Evolutionary conservation across 1,140 invertebrate species (phyloP).

Genomic region (Bombus pascuorum): DNA sequence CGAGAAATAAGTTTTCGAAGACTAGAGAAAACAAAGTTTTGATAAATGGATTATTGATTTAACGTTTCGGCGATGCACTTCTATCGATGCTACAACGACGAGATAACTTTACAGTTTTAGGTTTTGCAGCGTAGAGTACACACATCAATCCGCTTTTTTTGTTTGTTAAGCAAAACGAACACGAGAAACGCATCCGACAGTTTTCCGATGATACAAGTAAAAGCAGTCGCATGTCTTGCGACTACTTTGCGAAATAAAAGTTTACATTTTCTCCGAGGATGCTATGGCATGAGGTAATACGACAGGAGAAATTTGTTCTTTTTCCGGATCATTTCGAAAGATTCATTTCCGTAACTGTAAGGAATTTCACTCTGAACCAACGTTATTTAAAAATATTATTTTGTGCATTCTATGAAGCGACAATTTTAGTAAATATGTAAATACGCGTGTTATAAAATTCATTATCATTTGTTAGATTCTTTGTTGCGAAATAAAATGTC

Average conservation of each 20-base stretch:
- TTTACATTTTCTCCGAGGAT: not conserved
- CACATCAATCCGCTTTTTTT: not conserved
- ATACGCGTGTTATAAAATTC: too few species aligned
- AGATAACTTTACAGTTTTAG: not conserved
- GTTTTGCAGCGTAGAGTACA: too few species aligned
- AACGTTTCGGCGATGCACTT: not conserved
- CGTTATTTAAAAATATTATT: not conserved
- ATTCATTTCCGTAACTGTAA: not conserved
- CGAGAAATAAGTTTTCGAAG: too few species aligned
- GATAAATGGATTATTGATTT: too few species aligned
- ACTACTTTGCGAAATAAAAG: not conserved
- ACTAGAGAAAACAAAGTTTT: too few species aligned
- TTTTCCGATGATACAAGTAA: not conserved
- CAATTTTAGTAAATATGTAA: too few species aligned
- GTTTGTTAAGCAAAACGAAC: not conserved
- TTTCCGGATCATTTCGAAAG: not conserved
- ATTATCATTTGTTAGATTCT: too few species aligned
- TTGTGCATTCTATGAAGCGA: rapidly evolving
- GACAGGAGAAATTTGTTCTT: not conserved
- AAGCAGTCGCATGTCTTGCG: not conserved
- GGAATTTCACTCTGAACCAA: not conserved
- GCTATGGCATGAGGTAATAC: not conserved
- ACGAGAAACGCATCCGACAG: not conserved
- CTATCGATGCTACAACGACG: not conserved
- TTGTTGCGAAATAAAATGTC: too few species aligned